Evolutionary conservation across 2,113 vertebrate species (phyloP).

Genomic region (Poicephalus gulielmi): DNA sequence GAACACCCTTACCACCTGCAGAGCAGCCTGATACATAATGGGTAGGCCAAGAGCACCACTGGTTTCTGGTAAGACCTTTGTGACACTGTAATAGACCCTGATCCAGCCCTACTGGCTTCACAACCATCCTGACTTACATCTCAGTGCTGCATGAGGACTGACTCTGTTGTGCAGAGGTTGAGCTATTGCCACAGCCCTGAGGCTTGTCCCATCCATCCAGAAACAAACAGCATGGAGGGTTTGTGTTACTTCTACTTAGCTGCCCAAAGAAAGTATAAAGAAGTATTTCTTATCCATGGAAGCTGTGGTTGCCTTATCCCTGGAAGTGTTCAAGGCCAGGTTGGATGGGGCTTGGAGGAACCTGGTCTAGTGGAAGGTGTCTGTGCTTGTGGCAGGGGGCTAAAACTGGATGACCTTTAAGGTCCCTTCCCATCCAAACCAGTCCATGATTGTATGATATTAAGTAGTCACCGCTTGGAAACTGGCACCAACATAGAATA

Average conservation of each 20-base stretch:
- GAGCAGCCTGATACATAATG: background rate
- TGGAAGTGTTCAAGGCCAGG: background rate
- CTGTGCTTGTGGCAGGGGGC: background rate
- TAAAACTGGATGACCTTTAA: background rate
- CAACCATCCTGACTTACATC: background rate
- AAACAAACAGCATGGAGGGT: background rate
- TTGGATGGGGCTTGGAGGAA: background rate
- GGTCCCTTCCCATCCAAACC: background rate
- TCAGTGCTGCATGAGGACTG: background rate
- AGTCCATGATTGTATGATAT: background rate
- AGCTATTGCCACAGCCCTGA: background rate
- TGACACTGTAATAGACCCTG: fast-evolving
- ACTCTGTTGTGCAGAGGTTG: background rate
- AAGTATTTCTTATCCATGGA: background rate
- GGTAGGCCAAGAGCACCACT: background rate
- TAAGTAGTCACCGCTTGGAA: background rate
- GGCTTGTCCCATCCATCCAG: background rate
- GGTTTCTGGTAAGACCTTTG: background rate
- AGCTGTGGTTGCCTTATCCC: background rate
- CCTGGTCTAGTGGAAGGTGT: background rate
- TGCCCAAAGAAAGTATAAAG: background rate
- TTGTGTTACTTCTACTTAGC: background rate
- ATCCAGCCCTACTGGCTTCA: background rate
- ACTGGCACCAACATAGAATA: fast-evolving
- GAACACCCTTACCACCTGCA: background rate